phyloP scores from a whole-genome alignment of 2,888 invertebrate genomes.

The Tineola bisselliella region DNA sequence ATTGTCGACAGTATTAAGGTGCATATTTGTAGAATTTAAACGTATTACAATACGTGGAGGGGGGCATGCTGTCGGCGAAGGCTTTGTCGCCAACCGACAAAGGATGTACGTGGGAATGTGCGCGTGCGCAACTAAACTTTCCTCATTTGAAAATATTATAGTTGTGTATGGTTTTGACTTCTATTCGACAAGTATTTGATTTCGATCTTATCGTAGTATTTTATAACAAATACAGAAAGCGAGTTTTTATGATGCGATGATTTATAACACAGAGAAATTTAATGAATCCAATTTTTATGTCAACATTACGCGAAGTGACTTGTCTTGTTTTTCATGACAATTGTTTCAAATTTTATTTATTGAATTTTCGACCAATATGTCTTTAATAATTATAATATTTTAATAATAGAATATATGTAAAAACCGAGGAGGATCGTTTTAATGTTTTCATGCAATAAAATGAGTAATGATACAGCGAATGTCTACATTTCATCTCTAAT shows the following conservation, averaged over 20 bases:
- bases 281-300: too few relatives aligned
- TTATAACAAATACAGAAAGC: too few relatives aligned
- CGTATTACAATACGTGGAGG: slow-evolving; percentile 18
- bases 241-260: too few relatives aligned
- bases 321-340: too few relatives aligned
- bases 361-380: too few relatives aligned
- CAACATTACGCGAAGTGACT: too few relatives aligned
- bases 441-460: not conserved
- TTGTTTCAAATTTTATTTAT: too few relatives aligned
- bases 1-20: not conserved
- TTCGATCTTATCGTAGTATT: too few relatives aligned
- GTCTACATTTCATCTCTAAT: slow-evolving; percentile 16
- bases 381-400: too few relatives aligned
- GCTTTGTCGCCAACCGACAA: slow-evolving; percentile 64
- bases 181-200: not conserved
- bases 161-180: not conserved
- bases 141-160: not conserved
- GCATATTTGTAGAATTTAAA: slow-evolving; percentile 10
- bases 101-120: slow-evolving; percentile 61
- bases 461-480: not conserved
- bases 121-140: slow-evolving; percentile 35
- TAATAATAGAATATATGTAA: too few relatives aligned
- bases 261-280: too few relatives aligned
- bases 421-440: too few relatives aligned
- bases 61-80: slow-evolving; percentile 47